These are phyloP conservation scores for Azorinus chamasolen DNA, from an alignment of 2,888 invertebrate genomes.

Conservation along the genomic window DNA sequence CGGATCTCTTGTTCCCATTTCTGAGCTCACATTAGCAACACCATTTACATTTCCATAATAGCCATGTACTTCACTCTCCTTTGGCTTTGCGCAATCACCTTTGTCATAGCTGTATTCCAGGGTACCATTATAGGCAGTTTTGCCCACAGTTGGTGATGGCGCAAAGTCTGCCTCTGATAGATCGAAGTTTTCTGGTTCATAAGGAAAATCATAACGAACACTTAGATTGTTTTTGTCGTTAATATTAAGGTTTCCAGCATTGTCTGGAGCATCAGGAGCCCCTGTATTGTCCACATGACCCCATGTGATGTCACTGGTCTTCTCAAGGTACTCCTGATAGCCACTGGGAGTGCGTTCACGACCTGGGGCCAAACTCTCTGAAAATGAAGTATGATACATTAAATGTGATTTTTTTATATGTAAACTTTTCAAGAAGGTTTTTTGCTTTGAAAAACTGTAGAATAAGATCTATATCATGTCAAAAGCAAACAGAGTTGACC, in stretches of 20 bases:
- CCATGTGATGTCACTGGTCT: slow-evolving; percentile 70
- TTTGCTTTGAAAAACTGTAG: too few relatives aligned
- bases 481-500: too few relatives aligned
- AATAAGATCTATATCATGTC: too few relatives aligned
- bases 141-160: slow-evolving; percentile 56
- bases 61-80: too few relatives aligned
- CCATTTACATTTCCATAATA: too few relatives aligned
- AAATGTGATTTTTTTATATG: too few relatives aligned
- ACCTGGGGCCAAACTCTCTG: slow-evolving; percentile 71
- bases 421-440: too few relatives aligned
- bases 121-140: slow-evolving; percentile 44
- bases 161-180: slow-evolving; percentile 79
- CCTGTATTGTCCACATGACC: slow-evolving; percentile 40
- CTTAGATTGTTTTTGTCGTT: slow-evolving; percentile 19
- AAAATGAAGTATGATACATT: background rate
- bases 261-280: background rate
- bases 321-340: slow-evolving; percentile 70
- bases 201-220: slow-evolving; percentile 70
- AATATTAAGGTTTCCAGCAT: slow-evolving; percentile 6
- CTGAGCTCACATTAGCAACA: too few relatives aligned
- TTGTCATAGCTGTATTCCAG: background rate
- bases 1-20: too few relatives aligned
- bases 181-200: slow-evolving; percentile 75
- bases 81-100: too few relatives aligned
- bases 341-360: slow-evolving; percentile 73